phyloP scores from a whole-genome alignment of 2,888 invertebrate genomes.

The Eustalomyia histrio region DNA sequence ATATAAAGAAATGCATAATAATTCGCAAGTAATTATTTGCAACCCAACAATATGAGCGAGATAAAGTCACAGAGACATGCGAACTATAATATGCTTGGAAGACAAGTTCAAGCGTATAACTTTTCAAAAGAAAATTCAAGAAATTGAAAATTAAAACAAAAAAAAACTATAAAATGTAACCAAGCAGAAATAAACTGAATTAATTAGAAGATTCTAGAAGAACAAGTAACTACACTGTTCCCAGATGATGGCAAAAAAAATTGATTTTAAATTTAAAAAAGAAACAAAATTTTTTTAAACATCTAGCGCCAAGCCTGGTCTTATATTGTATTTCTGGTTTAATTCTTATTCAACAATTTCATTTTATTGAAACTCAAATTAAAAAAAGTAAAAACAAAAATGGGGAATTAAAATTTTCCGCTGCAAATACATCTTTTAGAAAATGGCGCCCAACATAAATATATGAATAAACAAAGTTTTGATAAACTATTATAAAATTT shows the following conservation, averaged over 20 bases:
- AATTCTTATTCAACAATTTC: too few relatives aligned
- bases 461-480: too few relatives aligned
- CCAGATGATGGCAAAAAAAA: slow-evolving; percentile 16
- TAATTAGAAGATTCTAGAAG: slow-evolving; percentile 46
- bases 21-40: slow-evolving; percentile 24
- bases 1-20: slow-evolving; percentile 13
- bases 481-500: too few relatives aligned
- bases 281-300: background rate
- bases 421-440: too few relatives aligned
- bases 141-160: slow-evolving; percentile 3
- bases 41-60: slow-evolving; percentile 6
- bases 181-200: slow-evolving; percentile 54
- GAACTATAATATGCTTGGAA: slow-evolving; percentile 10
- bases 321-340: too few relatives aligned
- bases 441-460: too few relatives aligned
- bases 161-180: slow-evolving; percentile 37
- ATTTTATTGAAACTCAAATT: too few relatives aligned
- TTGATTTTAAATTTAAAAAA: background rate
- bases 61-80: slow-evolving; percentile 29
- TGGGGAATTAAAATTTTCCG: too few relatives aligned
- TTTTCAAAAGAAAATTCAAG: slow-evolving; percentile 49
- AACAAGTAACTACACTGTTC: slow-evolving; percentile 35
- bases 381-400: too few relatives aligned
- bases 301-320: too few relatives aligned
- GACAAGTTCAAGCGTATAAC: slow-evolving; percentile 56